phyloP scores from a whole-genome alignment of 1,140 invertebrate genomes.

The Pogonomyrmex barbatus region DNA sequence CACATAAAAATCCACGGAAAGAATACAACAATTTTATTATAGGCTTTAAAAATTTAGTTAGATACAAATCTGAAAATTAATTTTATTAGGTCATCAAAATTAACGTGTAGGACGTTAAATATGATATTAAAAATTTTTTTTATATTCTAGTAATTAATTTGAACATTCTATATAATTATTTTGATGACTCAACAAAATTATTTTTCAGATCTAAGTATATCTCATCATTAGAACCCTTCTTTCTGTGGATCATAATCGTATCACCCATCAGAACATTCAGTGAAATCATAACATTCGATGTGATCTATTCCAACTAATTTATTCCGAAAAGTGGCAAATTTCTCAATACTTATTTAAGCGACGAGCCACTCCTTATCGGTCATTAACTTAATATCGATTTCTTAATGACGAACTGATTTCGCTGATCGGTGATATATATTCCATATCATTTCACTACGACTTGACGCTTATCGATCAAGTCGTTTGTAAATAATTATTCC shows the following conservation, averaged over 20 bases:
- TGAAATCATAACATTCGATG: background rate
- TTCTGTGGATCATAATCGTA: background rate
- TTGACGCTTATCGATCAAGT: conserved; percentile 14
- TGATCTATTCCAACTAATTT: background rate
- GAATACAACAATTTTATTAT: too few species aligned
- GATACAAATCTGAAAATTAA: too few species aligned
- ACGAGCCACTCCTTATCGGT: background rate
- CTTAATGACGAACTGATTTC: conserved; percentile 13
- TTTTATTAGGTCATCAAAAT: too few species aligned
- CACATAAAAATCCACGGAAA: background rate
- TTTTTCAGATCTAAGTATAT: too few species aligned
- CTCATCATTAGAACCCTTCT: too few species aligned
- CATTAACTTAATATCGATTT: background rate
- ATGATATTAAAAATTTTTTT: too few species aligned
- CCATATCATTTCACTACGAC: background rate
- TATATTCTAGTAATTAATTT: too few species aligned
- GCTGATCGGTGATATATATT: background rate
- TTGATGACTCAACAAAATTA: too few species aligned
- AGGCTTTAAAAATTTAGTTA: too few species aligned
- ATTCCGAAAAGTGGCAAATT: background rate
- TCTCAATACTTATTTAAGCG: background rate
- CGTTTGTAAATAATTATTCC: conserved; percentile 44
- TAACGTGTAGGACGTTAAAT: too few species aligned
- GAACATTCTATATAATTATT: too few species aligned
- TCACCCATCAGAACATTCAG: background rate